Base-by-base conservation (phyloP, 2,113 vertebrate species). In the Tachysurus vachellii region DNA sequence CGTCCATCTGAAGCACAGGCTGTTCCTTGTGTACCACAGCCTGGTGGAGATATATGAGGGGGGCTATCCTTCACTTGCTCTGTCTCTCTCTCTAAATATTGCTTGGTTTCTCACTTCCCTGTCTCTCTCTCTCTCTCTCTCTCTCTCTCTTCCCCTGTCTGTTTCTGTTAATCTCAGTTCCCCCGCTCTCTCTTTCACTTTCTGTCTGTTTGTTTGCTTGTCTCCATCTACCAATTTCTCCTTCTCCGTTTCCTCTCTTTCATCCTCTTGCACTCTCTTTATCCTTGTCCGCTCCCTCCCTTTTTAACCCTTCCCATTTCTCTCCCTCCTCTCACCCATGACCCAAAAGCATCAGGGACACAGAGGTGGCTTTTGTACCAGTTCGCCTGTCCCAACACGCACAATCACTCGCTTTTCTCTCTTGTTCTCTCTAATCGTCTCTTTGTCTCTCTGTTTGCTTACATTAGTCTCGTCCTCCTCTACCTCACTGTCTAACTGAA, bases 1-100 rank as follows among this genome's bases (percentile, higher is more conserved):
- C 87, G 81, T 36, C 17, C 81, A 85, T 93, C 92, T 93, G 92
- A 95, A 62, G 85, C 70, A 91, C 88, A 95, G 91, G 93, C 91
- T 86, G 82, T 90, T 85, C 88, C 73, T 92, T 92, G 89, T 92
- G 68, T 61, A 70, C 79, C 76, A 61, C 83, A 82, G 88, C 50
- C 89, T 89, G 87, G 88, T 83, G n/a, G 86, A 88, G 91, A 85
- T 79, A 83, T 87, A 83, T 47, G 31, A 2, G 21, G 83, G 81
- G 26, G 88, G 89, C n/a, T 54, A 8, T 81, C 89, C 7, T 86
- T 82, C 73, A 86, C 44, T 62, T 71, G 31, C 36, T 79, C n/a
- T 88, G 42, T 14, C 23, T 68, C 50, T 50, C 54, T 6, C 56
- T 68, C 21, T 88, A 28, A 13, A 9, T 62, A n/a, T 66, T 31